Evolutionary conservation across 2,797 vertebrate genomes (phyloP).

Genomic region (Rhinichthys osculus): DNA sequence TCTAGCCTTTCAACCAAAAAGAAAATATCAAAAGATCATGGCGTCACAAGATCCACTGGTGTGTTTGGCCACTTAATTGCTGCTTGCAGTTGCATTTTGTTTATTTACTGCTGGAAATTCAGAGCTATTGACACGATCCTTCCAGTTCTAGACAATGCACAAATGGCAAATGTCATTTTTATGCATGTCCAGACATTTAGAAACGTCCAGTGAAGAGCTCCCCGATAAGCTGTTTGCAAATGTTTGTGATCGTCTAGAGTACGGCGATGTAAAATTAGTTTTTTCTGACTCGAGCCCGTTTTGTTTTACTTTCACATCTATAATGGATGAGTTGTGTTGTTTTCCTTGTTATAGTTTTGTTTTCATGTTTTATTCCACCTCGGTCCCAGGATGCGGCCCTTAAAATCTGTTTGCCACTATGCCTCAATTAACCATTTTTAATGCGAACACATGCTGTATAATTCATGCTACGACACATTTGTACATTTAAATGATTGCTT

Average conservation of each 20-base stretch:
- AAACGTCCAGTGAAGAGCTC: constrained; percentile 50
- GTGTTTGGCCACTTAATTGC: background rate
- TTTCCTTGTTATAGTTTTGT: constrained; percentile 22
- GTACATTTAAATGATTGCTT: background rate
- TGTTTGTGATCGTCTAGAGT: background rate
- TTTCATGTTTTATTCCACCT: constrained; percentile 16
- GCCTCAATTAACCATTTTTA: background rate
- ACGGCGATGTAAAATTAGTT: background rate
- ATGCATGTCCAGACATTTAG: constrained; percentile 48
- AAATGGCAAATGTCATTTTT: constrained; percentile 20
- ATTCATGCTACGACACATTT: background rate
- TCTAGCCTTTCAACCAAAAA: background rate
- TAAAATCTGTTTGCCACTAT: background rate
- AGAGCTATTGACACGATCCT: background rate
- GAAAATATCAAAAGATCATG: background rate
- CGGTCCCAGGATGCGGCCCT: background rate
- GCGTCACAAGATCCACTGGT: background rate
- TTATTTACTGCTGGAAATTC: background rate
- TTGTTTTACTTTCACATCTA: constrained; percentile 14
- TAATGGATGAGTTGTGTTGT: constrained; percentile 12
- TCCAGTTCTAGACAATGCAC: background rate
- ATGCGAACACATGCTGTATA: background rate
- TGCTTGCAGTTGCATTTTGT: background rate
- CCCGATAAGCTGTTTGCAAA: background rate
- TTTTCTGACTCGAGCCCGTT: background rate